A percentile compares a stretch with the other conserved stretches of the same genome.
Conservation (phyloP, 2,113 vertebrate species). For the Boulengeromyrus knoepffleri region DNA sequence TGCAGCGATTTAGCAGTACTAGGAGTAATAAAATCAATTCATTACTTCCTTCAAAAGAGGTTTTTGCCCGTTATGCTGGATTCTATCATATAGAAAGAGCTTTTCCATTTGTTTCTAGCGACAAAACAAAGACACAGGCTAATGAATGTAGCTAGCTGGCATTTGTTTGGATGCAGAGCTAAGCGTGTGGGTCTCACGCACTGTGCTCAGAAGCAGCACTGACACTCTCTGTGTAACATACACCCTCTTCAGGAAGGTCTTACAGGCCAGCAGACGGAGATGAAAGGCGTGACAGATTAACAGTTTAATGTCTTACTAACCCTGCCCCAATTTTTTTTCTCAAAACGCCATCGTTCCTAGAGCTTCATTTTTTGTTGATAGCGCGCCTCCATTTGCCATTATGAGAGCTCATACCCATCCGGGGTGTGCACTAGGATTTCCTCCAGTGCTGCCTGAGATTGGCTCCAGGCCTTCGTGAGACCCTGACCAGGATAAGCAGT, state of each 20-base stretch:
- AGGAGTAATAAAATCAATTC: neutral
- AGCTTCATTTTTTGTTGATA: neutral
- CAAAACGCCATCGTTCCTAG: neutral
- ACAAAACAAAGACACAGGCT: neutral
- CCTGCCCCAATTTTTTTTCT: neutral
- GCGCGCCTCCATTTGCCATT: neutral
- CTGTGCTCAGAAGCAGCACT: neutral
- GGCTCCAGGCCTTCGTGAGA: neutral
- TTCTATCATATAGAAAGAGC: neutral
- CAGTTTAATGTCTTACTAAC: constrained; percentile 13
- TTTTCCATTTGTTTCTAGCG: neutral
- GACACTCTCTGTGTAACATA: too few species aligned
- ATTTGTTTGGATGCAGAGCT: neutral
- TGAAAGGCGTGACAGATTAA: constrained; percentile 16
- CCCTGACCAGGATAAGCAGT: neutral
- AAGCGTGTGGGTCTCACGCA: neutral
- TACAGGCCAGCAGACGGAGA: neutral
- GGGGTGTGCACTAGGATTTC: neutral
- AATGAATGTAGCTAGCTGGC: neutral
- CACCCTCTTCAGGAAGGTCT: neutral
- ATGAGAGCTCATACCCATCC: neutral
- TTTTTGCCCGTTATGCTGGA: neutral
- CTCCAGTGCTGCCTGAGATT: neutral
- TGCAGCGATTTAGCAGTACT: neutral
- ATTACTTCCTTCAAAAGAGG: neutral